These are phyloP conservation scores for Harpagus bidentatus DNA, from an alignment of 2,113 vertebrate genomes.

Conservation along the genomic window DNA sequence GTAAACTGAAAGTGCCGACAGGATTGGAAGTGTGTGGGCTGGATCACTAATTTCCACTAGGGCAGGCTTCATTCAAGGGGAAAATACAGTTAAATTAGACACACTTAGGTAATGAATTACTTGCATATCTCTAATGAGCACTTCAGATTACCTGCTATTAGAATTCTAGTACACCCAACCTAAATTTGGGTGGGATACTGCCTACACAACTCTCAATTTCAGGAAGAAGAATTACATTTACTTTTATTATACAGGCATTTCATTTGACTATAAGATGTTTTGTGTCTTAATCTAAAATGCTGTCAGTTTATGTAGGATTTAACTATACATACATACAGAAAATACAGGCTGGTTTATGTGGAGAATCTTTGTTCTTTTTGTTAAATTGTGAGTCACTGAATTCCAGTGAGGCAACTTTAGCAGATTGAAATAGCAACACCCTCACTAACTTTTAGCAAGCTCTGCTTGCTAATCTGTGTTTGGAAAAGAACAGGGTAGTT, in stretches of 20 bases:
- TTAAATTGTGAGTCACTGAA: background rate
- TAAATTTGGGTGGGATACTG: constrained; percentile 28
- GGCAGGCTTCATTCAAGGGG: constrained; percentile 15
- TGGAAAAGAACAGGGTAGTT: background rate
- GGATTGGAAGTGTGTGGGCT: constrained; percentile 1
- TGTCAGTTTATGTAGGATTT: background rate
- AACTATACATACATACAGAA: background rate
- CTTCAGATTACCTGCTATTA: constrained; percentile 33
- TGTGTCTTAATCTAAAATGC: background rate
- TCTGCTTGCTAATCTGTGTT: background rate
- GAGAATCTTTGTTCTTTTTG: background rate
- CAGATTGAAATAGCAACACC: background rate
- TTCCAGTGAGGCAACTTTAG: background rate
- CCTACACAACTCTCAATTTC: constrained; percentile 4
- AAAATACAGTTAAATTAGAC: constrained; percentile 52
- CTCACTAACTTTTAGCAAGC: background rate
- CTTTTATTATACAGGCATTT: constrained; percentile 2
- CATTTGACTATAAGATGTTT: background rate
- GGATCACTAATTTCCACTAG: constrained; percentile 34
- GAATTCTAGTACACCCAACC: constrained; percentile 1
- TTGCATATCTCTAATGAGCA: constrained; percentile 38
- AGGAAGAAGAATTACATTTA: constrained; percentile 34
- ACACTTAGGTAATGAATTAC: constrained; percentile 34
- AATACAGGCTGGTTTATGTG: background rate
- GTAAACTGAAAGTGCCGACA: constrained; percentile 24